Base-by-base conservation (phyloP, 2,888 invertebrate species). In the Eristalis pertinax region DNA sequence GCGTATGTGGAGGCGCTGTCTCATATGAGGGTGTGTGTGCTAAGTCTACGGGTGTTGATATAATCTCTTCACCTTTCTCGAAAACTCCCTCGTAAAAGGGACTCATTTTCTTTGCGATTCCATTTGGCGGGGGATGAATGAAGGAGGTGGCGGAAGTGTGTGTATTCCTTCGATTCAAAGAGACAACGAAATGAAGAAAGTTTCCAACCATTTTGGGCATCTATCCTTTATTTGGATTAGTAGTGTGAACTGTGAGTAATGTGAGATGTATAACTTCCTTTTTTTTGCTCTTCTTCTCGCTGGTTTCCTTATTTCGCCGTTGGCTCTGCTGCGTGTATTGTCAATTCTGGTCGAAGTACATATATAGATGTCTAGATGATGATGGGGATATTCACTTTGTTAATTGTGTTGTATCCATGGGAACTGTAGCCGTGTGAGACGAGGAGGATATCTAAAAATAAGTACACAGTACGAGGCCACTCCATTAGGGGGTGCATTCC, bases 141-240 rank as follows among this genome's bases (percentile, higher is more conserved):
- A n/a, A n/a, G n/a, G n/a, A n/a, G n/a, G n/a, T n/a, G n/a, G n/a
- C n/a, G n/a, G n/a, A n/a, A 35, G 19, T 29, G 26, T 26, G 62
- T n/a, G 32, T 63, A 41, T 63, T 32, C 43, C 22, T 63, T 65
- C 75, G 24, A 56, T 50, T 50, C 50, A 19, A 50, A 19, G 50
- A 58, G 58, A 75, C 26, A 38, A 75, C 56, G 65, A 75, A 75
- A 60, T 75, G 75, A 75, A 75, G 65, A 75, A 75, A 75, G 65
- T 75, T 75, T 65, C 62, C 11, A 64, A 50, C 75, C n/a, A 35
- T 65, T 75, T 65, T 43, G n/a, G 35, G 26, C n/a, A 29, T 62
- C 29, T 56, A 75, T 38, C 35, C 29, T 63, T 63, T 43, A 63
- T 63, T 63, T 63, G 43, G 43, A 73, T 73, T 60, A 60, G 50